Evolutionary conservation across 2,888 invertebrate species (phyloP).

Genomic region (Chalcis sispes): DNA sequence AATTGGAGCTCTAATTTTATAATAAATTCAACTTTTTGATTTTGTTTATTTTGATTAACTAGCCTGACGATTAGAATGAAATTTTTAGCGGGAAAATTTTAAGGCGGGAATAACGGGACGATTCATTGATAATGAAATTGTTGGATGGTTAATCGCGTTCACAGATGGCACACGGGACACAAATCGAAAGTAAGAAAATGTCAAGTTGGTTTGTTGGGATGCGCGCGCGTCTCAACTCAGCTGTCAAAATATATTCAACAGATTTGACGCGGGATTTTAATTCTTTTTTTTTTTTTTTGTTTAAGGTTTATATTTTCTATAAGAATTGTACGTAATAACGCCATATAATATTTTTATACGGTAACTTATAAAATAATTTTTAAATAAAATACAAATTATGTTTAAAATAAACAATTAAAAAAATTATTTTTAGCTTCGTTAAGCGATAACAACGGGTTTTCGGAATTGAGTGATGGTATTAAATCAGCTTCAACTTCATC

Average conservation of each 20-base stretch:
- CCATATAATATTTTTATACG: background rate
- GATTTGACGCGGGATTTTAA: background rate
- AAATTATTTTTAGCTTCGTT: constrained; percentile 65
- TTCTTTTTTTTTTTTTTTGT: constrained; percentile 6
- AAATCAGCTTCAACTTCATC: constrained; percentile 68
- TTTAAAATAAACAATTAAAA: background rate
- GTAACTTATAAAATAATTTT: background rate
- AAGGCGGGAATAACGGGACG: constrained; percentile 51
- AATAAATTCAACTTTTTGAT: background rate
- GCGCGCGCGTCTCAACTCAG: constrained; percentile 57
- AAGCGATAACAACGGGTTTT: constrained; percentile 71
- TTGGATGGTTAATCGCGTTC: constrained; percentile 61
- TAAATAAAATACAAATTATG: background rate
- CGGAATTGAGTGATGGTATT: constrained; percentile 70
- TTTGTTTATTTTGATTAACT: constrained; percentile 5
- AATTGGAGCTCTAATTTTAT: background rate
- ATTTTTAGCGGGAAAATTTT: constrained; percentile 22
- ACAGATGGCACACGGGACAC: constrained; percentile 72
- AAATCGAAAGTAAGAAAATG: constrained; percentile 59
- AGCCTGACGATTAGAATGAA: background rate
- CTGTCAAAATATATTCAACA: constrained; percentile 35
- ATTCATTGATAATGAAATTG: constrained; percentile 62
- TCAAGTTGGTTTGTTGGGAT: constrained; percentile 59
- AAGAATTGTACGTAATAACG: too few species aligned
- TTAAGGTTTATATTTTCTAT: background rate